Percentiles rank a stretch among this genome's conserved stretches.
These are phyloP conservation scores for Cnemophilus loriae DNA, from an alignment of 2,113 vertebrate species.

Conservation along the genomic window DNA sequence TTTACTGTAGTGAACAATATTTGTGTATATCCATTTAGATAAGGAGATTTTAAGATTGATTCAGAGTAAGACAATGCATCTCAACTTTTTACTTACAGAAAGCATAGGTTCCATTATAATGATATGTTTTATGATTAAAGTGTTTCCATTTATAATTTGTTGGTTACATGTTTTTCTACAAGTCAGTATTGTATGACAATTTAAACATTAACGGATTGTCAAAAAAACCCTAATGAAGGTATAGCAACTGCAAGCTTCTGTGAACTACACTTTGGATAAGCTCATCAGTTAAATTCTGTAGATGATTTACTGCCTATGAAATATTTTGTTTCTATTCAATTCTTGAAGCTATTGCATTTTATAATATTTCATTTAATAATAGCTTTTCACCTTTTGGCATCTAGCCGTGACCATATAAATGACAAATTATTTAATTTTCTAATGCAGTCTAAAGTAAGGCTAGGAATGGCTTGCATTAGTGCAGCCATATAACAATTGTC, in stretches of 20 bases:
- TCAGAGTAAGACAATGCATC: neutral
- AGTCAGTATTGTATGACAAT: neutral
- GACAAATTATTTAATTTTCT: neutral
- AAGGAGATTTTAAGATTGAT: neutral
- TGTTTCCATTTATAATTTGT: neutral
- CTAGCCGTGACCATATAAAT: neutral
- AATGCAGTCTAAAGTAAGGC: neutral
- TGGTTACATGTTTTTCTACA: neutral
- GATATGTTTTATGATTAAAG: neutral
- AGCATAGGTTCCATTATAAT: neutral
- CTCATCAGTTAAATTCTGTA: neutral
- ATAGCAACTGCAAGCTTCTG: neutral
- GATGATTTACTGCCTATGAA: neutral
- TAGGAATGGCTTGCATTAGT: neutral
- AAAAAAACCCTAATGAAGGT: fast-evolving
- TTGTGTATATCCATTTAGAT: neutral
- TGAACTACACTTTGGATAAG: neutral
- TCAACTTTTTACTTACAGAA: neutral
- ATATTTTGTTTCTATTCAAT: neutral
- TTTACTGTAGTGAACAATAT: neutral
- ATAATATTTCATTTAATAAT: neutral
- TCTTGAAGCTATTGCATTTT: neutral
- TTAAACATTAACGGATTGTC: neutral
- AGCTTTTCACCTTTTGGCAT: neutral
- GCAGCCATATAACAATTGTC: neutral